Base-by-base conservation (phyloP, 2,113 vertebrate genomes). In the Seriola quinqueradiata region DNA sequence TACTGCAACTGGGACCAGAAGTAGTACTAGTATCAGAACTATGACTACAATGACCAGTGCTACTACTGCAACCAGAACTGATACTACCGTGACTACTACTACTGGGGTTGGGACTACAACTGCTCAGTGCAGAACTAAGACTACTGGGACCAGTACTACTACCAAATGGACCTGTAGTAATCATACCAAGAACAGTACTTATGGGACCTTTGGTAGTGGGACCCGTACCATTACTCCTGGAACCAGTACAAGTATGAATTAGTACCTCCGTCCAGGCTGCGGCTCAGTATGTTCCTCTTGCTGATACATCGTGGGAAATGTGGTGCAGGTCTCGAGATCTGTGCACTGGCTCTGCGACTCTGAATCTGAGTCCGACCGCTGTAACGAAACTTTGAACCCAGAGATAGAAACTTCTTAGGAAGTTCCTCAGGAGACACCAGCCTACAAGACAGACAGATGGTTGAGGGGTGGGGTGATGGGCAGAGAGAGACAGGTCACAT, bases 371-470 rank as follows among this genome's bases (percentile, higher is more conserved):
- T 99, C 76, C 98, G 95, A 10, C 98, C 98, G 0, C 97, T 99
- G 87, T 98, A 99, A n/a, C 97, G 97, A 50, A 99, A 99, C 95
- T 99, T 99, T 76, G 98, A 99, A 38, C 98, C 98, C 89, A 99
- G 83, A 0, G 96, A 96, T 23, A 99, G 95, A 89, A 99, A 97
- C 92, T 97, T 98, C 93, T 98, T 99, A 42, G 97, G 97, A 60
- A 97, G 97, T 38, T 98, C 97, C 88, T 99, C 98, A 50, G 97
- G 98, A 66, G 97, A 95, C 80, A 97, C 84, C 21, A 99, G 91
- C 92, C 98, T 99, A 87, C 70, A 60, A 66, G 64, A 77, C 4
- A 58, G 34, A 64, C 1, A 16, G 25, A 46, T 46, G 21, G 3
- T n/a, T 21, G 21, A 9, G 2, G 52, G 48, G 2, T 1, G 34